Conservation (phyloP, 2,797 vertebrate species). For the Otolemur crassicaudatus region DNA sequence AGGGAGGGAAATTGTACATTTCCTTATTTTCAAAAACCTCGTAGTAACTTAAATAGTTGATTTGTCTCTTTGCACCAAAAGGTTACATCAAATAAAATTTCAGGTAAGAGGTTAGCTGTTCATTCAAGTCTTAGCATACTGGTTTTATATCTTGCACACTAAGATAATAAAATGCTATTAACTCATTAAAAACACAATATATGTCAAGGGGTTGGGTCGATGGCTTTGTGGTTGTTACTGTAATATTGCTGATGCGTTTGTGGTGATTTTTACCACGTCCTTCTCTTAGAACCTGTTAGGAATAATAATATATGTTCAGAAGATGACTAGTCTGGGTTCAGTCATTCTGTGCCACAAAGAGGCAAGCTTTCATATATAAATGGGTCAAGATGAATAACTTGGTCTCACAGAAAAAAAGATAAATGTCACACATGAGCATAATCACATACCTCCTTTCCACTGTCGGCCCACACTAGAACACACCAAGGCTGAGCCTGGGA, state of each 20-base stretch:
- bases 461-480: not conserved
- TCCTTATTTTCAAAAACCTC: not conserved
- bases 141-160: not conserved
- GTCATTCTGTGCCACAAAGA: not conserved
- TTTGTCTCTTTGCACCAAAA: not conserved
- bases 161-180: not conserved
- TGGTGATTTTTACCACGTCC: not conserved
- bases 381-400: not conserved
- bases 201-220: not conserved
- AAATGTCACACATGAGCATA: not conserved
- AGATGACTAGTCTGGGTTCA: not conserved
- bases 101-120: not conserved
- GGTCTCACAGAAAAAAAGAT: not conserved
- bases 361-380: not conserved
- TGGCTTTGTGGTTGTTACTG: not conserved
- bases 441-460: not conserved
- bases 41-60: not conserved
- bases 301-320: not conserved
- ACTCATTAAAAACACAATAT: not conserved
- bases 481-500: not conserved
- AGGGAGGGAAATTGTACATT: not conserved
- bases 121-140: not conserved
- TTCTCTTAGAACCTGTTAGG: conserved; percentile 17
- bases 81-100: not conserved
- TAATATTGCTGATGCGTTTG: not conserved